Percentiles rank a stretch among this genome's conserved stretches.
phyloP scores from a whole-genome alignment of 2,797 vertebrate species.

The Hyperoplus lanceolatus region DNA sequence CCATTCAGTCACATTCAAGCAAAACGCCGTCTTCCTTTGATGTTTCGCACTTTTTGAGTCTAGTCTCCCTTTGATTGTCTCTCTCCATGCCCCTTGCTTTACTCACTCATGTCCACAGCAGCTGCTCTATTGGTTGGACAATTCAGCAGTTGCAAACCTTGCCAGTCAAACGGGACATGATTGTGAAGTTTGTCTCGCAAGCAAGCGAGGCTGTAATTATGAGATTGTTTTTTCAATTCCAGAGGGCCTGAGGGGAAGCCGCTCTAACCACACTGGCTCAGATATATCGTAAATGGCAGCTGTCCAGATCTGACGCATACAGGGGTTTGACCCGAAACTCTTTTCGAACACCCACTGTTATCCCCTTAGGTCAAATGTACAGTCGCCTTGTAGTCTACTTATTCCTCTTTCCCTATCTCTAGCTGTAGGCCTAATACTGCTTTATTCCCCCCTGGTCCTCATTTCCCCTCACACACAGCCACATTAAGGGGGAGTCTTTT shows the following conservation, averaged over 20 bases:
- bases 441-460: neutral
- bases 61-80: constrained; percentile 22
- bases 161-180: constrained; percentile 10
- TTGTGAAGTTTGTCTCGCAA: constrained; percentile 29
- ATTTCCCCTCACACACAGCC: constrained; percentile 39
- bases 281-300: constrained; percentile 27
- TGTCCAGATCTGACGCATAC: constrained; percentile 48
- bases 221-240: constrained; percentile 9
- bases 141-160: constrained; percentile 14
- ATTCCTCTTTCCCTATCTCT: constrained; percentile 19
- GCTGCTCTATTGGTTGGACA: constrained; percentile 41
- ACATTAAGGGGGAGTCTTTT: constrained; percentile 61
- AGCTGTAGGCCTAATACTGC: neutral
- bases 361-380: constrained; percentile 40
- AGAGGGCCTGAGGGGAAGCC: constrained; percentile 42
- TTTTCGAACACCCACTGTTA: neutral
- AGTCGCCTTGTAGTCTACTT: constrained; percentile 30
- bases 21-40: constrained; percentile 17
- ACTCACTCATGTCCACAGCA: constrained; percentile 51
- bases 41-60: constrained; percentile 28
- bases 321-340: constrained; percentile 43
- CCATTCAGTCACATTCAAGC: constrained; percentile 13
- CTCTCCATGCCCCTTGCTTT: constrained; percentile 39
- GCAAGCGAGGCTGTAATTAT: constrained; percentile 31
- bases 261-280: constrained; percentile 30